Evolutionary conservation across 1,140 invertebrate species (phyloP).

Genomic region (Elymnias hypermnestra): DNA sequence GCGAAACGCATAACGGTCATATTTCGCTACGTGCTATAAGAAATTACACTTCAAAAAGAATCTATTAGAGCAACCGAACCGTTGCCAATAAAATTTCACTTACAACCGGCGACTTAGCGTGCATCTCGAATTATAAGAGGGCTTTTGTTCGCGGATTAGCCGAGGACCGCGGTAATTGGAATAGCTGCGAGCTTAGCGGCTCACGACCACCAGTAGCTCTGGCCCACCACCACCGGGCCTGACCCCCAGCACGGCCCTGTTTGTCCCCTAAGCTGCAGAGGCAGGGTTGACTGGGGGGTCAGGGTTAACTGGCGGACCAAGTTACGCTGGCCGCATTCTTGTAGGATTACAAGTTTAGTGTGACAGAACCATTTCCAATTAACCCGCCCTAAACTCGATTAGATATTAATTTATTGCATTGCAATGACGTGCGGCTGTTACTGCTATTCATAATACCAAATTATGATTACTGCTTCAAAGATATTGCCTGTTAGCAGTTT

Average conservation of each 20-base stretch:
- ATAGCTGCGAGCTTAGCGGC: slow-evolving; percentile 23
- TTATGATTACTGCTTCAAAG: background rate
- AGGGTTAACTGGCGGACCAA: too few species aligned
- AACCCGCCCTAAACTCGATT: slow-evolving; percentile 42
- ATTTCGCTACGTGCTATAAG: background rate
- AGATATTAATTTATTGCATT: slow-evolving; percentile 57
- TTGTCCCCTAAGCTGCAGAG: too few species aligned
- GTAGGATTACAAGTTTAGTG: slow-evolving; percentile 53
- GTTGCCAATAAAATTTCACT: slow-evolving; percentile 51
- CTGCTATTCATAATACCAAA: background rate
- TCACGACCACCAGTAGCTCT: slow-evolving; percentile 9
- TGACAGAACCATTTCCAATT: slow-evolving; percentile 52
- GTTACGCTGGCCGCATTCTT: slow-evolving; percentile 44
- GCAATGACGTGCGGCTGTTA: background rate
- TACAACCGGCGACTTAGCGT: slow-evolving; percentile 40
- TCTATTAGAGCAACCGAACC: slow-evolving; percentile 5
- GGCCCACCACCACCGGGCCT: slow-evolving; percentile 7
- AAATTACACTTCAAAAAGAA: background rate
- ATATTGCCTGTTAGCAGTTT: too few species aligned
- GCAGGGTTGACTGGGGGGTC: too few species aligned
- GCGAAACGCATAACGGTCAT: too few species aligned
- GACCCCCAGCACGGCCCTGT: too few species aligned
- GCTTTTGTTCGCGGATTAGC: slow-evolving; percentile 47
- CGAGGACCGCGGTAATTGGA: slow-evolving; percentile 44
- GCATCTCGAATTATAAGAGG: slow-evolving; percentile 50